These are phyloP conservation scores for Caradrina clavipalpis DNA, from an alignment of 2,888 invertebrate species.

Conservation along the genomic window DNA sequence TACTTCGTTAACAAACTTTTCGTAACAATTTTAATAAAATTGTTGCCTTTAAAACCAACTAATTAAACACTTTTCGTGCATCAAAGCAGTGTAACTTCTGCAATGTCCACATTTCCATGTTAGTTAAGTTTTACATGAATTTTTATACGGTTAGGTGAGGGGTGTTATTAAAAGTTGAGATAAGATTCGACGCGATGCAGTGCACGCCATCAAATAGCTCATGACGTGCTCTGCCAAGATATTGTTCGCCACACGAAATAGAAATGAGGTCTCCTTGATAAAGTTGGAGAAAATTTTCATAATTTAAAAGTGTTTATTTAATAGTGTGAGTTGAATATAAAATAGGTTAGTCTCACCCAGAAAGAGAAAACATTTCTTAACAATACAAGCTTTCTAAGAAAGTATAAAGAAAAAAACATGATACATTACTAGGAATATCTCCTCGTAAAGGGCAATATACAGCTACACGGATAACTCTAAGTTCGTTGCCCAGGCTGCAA, in stretches of 20 bases:
- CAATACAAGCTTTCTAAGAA: neutral
- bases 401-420: neutral
- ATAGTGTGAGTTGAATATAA: neutral
- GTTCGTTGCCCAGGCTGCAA: constrained; percentile 74
- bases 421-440: constrained; percentile 4
- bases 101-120: constrained; percentile 63
- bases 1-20: neutral
- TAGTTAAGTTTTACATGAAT: constrained; percentile 77
- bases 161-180: constrained; percentile 83
- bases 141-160: constrained; percentile 76
- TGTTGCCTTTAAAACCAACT: neutral
- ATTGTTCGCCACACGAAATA: constrained; percentile 61
- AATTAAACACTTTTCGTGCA: constrained; percentile 31
- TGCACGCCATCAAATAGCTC: constrained; percentile 78
- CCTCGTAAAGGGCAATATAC: constrained; percentile 15
- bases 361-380: neutral
- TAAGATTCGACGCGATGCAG: constrained; percentile 79
- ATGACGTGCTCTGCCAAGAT: constrained; percentile 71
- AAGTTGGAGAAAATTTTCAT: constrained; percentile 36
- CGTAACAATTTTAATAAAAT: constrained; percentile 1
- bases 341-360: neutral
- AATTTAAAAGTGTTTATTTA: constrained; percentile 30
- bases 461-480: constrained; percentile 38
- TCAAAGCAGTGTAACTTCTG: constrained; percentile 68
- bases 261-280: constrained; percentile 61